These are phyloP conservation scores for Scaptomyza flava DNA, from an alignment of 2,888 invertebrate genomes.

Conservation along the genomic window DNA sequence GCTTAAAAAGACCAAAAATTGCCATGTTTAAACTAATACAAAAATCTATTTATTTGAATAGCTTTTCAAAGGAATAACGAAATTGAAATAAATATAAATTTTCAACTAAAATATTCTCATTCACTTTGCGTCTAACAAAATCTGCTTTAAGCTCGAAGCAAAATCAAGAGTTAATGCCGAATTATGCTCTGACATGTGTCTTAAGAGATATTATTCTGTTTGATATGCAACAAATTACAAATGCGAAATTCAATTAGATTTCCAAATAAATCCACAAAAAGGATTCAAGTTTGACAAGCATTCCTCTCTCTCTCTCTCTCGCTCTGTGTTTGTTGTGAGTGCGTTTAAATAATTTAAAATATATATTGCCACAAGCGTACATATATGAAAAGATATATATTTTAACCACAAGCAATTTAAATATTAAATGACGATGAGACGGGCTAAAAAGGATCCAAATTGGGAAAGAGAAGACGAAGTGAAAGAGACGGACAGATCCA, in stretches of 20 bases:
- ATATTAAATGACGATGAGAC: conserved; percentile 72
- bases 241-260: conserved; percentile 63
- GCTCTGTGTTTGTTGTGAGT: conserved; percentile 57
- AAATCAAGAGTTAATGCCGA: conserved; percentile 33
- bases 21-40: background rate
- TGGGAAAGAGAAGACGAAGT: conserved; percentile 10
- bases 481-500: conserved; percentile 37
- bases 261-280: conserved; percentile 39
- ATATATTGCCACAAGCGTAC: conserved; percentile 73
- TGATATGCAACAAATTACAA: conserved; percentile 50
- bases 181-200: conserved; percentile 39
- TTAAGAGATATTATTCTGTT: conserved; percentile 41
- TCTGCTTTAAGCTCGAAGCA: conserved; percentile 5
- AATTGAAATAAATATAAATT: too few species aligned
- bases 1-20: background rate
- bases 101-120: too few species aligned
- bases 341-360: conserved; percentile 78
- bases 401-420: conserved; percentile 79
- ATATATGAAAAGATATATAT: conserved; percentile 56
- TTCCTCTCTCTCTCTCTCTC: background rate
- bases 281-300: conserved; percentile 53
- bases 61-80: background rate
- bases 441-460: conserved; percentile 26
- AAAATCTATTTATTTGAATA: background rate
- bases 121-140: too few species aligned